Evolutionary conservation across 2,888 invertebrate genomes (phyloP), one percentile per base, ranked within the genome.

Genomic region (Phania funesta): DNA sequence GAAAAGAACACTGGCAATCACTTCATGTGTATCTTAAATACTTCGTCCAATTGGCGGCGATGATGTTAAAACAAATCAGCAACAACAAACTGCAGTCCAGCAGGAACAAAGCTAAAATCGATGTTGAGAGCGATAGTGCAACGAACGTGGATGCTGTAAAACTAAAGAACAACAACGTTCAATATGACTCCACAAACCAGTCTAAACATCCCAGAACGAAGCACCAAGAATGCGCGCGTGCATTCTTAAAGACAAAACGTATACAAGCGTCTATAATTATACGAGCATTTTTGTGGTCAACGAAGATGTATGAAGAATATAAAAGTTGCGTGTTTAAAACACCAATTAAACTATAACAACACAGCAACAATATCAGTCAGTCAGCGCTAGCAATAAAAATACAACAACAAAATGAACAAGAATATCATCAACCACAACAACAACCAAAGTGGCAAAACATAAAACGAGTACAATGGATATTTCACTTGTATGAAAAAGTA

Each of bases 261-360:
- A 52, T 18, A 74, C 16, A 64, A 68, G 38, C 62, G 56, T 74
- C 62, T 64, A 24, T 74, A 80, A 80, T 80, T 80, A 68, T 74
- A 54, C n/a, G n/a, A n/a, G n/a, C n/a, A n/a, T 56, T 52, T 64
- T 67, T 80, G 68, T 38, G 54, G 54, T 48, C 54, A 68, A 48
- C 41, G 22, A 78, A 56, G 64, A 50, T 50, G 48, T 44, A 44
- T n/a, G 16, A 16, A 41, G n/a, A 46, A 35, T 50, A 62, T 29
- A 54, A 54, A 64, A 44, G 71, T 65, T 76, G 71, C 60, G 71
- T 71, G 71, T 24, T 65, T 48, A 64, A 71, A 41, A 77, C 64
- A 41, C 71, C 71, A 78, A 78, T 78, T 78, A 71, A 71, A 64
- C 38, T 56, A 41, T 38, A 71, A 64, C 62, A 62, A 41, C 65